Evolutionary conservation across 2,797 vertebrate species (phyloP).

Genomic region (Dipus sagitta): DNA sequence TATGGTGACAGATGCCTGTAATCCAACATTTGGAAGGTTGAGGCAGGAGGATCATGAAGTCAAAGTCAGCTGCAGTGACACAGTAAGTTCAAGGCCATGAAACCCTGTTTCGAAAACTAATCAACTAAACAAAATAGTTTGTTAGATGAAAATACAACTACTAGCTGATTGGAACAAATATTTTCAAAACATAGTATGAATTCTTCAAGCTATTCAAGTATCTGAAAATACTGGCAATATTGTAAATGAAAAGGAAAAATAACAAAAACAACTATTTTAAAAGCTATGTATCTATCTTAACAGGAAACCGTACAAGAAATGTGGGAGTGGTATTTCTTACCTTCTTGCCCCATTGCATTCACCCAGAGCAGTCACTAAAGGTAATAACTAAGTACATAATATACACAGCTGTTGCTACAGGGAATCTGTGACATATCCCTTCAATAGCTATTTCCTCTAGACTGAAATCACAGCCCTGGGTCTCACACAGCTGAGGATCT

Average conservation of each 20-base stretch:
- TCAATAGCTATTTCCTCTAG: constrained; percentile 34
- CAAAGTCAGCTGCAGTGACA: background rate
- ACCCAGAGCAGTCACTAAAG: background rate
- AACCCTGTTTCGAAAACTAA: background rate
- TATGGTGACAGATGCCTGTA: background rate
- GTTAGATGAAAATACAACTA: background rate
- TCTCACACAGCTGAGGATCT: background rate
- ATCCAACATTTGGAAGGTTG: background rate
- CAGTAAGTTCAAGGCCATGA: background rate
- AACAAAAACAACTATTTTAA: background rate
- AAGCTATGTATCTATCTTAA: background rate
- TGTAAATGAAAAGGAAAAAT: constrained; percentile 15
- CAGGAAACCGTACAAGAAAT: constrained; percentile 14
- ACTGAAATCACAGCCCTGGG: background rate
- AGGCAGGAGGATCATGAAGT: background rate
- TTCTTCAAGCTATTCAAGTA: background rate
- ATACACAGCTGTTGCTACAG: too few species aligned
- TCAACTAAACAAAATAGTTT: background rate
- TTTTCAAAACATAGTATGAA: constrained; percentile 7
- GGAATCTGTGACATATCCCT: background rate
- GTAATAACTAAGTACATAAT: background rate
- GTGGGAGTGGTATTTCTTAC: background rate
- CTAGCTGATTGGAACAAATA: background rate
- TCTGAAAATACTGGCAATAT: background rate
- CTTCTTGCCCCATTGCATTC: background rate